These are phyloP conservation scores for Stomatorhinus ivindoensis DNA, from an alignment of 2,113 vertebrate species.

Conservation along the genomic window DNA sequence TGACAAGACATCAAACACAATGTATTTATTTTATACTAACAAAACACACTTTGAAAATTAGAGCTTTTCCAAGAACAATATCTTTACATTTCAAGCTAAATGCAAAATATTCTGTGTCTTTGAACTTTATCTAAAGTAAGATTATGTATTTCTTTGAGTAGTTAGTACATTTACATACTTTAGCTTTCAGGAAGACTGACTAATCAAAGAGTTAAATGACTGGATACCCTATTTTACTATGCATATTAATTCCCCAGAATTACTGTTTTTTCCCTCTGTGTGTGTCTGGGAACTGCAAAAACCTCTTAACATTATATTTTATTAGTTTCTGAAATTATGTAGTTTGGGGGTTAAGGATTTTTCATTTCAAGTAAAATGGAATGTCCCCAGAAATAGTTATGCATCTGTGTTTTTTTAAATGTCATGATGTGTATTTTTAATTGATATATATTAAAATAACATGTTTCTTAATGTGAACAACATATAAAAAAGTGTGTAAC, in stretches of 20 bases:
- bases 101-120: neutral
- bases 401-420: neutral
- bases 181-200: slow-evolving; percentile 1
- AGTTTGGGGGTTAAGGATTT: neutral
- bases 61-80: neutral
- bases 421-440: neutral
- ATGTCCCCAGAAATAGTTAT: neutral
- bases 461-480: neutral
- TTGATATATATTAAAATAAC: neutral
- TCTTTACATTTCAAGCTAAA: neutral
- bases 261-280: neutral
- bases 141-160: neutral
- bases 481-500: neutral
- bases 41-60: neutral
- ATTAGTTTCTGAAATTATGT: neutral
- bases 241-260: slow-evolving; percentile 4
- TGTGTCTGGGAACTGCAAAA: neutral
- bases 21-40: neutral
- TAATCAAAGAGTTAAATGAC: slow-evolving; percentile 9
- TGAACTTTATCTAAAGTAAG: neutral
- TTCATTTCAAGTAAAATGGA: neutral
- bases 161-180: neutral
- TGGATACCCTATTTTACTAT: neutral
- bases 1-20: neutral
- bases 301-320: neutral